Percentiles rank a stretch among this genome's conserved stretches.
These are phyloP conservation scores for Drosophila santomea DNA, from an alignment of 1,140 invertebrate species.

Conservation along the genomic window DNA sequence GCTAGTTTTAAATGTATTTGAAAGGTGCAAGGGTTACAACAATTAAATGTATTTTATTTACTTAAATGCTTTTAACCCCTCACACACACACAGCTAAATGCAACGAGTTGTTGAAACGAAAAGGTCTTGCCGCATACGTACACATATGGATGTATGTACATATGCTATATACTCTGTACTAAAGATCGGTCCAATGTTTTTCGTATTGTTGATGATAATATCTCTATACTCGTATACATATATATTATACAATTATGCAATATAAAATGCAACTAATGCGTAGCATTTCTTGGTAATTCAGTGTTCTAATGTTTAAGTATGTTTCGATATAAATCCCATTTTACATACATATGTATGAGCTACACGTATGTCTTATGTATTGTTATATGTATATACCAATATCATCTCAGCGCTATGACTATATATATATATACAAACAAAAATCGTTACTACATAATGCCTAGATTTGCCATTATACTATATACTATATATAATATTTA, in stretches of 20 bases:
- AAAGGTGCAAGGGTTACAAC: conserved; percentile 58
- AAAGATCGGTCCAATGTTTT: conserved; percentile 70
- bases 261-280: conserved; percentile 56
- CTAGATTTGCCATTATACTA: conserved; percentile 73
- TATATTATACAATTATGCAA: conserved; percentile 27
- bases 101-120: conserved; percentile 63
- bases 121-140: conserved; percentile 61
- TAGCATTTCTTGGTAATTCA: conserved; percentile 78
- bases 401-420: conserved; percentile 66
- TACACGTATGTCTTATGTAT: conserved; percentile 81
- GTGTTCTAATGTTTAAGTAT: conserved; percentile 78
- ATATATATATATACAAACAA: conserved; percentile 47
- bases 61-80: conserved; percentile 47
- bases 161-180: conserved; percentile 54
- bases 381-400: conserved; percentile 80
- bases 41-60: conserved; percentile 42
- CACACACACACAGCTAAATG: conserved; percentile 46
- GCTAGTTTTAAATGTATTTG: conserved; percentile 66
- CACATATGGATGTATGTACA: conserved; percentile 45
- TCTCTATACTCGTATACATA: conserved; percentile 7
- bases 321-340: conserved; percentile 69
- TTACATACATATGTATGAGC: conserved; percentile 63
- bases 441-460: conserved; percentile 72
- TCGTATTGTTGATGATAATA: conserved; percentile 59
- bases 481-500: conserved; percentile 71